Conservation (phyloP, 1,140 invertebrate species). For the Drosophila persimilis region DNA sequence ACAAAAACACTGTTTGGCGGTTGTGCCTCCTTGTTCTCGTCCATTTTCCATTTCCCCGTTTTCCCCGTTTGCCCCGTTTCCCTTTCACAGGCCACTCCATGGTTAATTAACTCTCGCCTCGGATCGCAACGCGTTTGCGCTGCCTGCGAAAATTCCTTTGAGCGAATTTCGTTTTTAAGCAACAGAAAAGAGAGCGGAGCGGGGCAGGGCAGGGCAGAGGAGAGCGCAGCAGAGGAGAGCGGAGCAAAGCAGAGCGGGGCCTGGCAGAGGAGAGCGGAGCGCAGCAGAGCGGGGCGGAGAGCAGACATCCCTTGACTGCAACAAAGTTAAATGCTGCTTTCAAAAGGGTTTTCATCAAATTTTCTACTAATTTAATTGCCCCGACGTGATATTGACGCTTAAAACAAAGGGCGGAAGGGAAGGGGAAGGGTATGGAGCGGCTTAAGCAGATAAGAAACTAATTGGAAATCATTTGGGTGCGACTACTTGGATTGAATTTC, state of each 20-base stretch:
- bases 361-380: slow-evolving; percentile 72
- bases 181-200: no score
- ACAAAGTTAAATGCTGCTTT: slow-evolving; percentile 64
- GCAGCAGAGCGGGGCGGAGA: no score
- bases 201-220: no score
- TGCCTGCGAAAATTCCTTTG: slow-evolving; percentile 65
- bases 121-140: slow-evolving; percentile 17
- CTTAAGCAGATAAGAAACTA: no score
- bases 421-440: no score
- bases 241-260: no score
- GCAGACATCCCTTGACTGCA: slow-evolving; percentile 12
- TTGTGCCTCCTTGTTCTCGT: slow-evolving; percentile 43
- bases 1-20: slow-evolving; percentile 51
- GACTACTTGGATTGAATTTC: no score
- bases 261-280: no score
- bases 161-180: slow-evolving; percentile 64
- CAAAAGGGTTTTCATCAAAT: slow-evolving; percentile 45
- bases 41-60: slow-evolving; percentile 14
- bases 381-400: slow-evolving; percentile 63
- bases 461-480: no score
- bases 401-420: slow-evolving; percentile 2
- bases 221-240: no score
- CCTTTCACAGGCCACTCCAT: slow-evolving; percentile 23
- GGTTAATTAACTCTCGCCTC: slow-evolving; percentile 74
- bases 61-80: slow-evolving; percentile 12